These are phyloP conservation scores for Augochlora pura DNA, from an alignment of 1,140 invertebrate species.

Conservation along the genomic window DNA sequence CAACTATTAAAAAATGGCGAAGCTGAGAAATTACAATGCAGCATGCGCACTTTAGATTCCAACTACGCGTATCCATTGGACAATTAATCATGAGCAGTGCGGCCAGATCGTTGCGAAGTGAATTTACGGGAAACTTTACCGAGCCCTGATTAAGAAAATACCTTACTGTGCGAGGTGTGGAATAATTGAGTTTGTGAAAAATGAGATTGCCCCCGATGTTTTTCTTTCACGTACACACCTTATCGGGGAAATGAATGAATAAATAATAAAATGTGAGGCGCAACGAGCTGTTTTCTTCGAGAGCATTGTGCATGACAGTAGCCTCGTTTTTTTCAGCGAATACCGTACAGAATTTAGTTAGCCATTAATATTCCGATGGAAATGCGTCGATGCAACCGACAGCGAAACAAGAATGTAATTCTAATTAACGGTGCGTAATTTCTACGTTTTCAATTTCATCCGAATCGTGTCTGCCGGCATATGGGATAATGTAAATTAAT, in stretches of 20 bases:
- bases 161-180: neutral
- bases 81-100: slow-evolving; percentile 32
- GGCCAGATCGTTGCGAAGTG: slow-evolving; percentile 7
- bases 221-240: neutral
- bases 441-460: too few species aligned
- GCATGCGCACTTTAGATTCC: neutral
- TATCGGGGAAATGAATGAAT: neutral
- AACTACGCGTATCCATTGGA: neutral
- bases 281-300: neutral
- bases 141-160: neutral
- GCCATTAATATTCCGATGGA: neutral
- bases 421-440: too few species aligned
- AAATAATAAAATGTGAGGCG: neutral
- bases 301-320: neutral
- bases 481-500: too few species aligned
- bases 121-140: slow-evolving; percentile 28
- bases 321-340: neutral
- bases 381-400: neutral
- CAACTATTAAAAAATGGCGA: too few species aligned
- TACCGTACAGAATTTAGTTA: neutral
- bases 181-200: slow-evolving; percentile 54
- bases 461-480: too few species aligned
- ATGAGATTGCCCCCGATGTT: slow-evolving; percentile 1
- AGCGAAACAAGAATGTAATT: too few species aligned
- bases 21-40: neutral